phyloP scores from a whole-genome alignment of 1,140 invertebrate species.

The Polypedilum vanderplanki region DNA sequence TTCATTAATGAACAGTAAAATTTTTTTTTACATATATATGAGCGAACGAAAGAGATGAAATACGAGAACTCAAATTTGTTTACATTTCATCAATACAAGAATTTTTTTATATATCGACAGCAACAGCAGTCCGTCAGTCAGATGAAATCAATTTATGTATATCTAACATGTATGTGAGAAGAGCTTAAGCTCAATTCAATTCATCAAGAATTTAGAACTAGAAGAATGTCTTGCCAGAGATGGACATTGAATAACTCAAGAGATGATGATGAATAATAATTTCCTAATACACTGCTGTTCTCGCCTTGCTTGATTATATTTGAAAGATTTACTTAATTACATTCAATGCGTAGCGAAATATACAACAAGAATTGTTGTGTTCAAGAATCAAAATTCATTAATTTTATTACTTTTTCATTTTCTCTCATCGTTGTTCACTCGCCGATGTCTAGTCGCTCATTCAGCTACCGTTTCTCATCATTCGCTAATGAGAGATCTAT shows the following conservation, averaged over 20 bases:
- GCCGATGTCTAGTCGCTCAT: background rate
- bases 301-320: background rate
- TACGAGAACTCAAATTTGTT: background rate
- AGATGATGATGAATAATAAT: slow-evolving; percentile 1
- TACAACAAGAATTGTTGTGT: background rate
- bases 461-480: slow-evolving; percentile 25
- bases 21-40: too few species aligned
- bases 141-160: slow-evolving; percentile 7
- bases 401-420: background rate
- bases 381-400: slow-evolving; percentile 1
- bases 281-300: background rate
- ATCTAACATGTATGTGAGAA: background rate
- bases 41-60: too few species aligned
- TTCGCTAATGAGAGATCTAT: background rate
- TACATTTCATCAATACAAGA: background rate
- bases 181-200: slow-evolving; percentile 6
- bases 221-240: background rate
- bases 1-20: slow-evolving; percentile 15
- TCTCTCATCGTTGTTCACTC: background rate
- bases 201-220: background rate
- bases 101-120: background rate
- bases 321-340: slow-evolving; percentile 27
- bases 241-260: background rate
- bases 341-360: slow-evolving; percentile 7
- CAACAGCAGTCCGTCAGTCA: background rate